Conservation (phyloP, 2,113 vertebrate genomes). For the Paramormyrops kingsleyae region DNA sequence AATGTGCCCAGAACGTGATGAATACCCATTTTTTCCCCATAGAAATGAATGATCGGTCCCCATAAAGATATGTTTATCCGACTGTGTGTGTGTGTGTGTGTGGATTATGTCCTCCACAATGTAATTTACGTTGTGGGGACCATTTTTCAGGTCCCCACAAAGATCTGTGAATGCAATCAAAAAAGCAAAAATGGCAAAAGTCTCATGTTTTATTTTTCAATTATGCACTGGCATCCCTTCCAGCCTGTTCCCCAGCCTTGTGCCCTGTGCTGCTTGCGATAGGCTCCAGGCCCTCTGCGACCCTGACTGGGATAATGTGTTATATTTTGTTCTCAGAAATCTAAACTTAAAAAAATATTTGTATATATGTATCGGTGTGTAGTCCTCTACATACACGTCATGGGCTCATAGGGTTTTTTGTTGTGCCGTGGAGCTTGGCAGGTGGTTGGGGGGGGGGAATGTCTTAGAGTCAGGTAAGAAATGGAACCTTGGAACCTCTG, state of each 20-base stretch:
- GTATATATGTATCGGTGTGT: neutral
- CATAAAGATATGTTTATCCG: too few relatives aligned
- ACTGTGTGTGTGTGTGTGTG: too few relatives aligned
- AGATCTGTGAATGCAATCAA: too few relatives aligned
- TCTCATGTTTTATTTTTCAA: neutral
- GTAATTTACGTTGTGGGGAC: too few relatives aligned
- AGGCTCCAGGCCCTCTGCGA: neutral
- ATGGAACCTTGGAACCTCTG: neutral
- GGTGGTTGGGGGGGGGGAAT: neutral
- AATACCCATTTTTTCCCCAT: too few relatives aligned
- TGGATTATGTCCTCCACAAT: too few relatives aligned
- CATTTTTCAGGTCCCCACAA: too few relatives aligned
- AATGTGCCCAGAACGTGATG: too few relatives aligned
- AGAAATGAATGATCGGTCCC: too few relatives aligned
- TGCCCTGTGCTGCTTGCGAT: neutral
- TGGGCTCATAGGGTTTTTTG: neutral
- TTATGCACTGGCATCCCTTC: neutral
- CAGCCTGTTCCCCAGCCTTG: neutral
- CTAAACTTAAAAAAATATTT: neutral
- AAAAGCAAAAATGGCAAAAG: too few relatives aligned
- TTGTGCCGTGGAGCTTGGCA: neutral
- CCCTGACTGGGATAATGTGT: neutral
- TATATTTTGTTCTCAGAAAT: neutral
- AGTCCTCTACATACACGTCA: neutral
- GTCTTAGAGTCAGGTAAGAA: neutral